Percentiles rank a stretch among this genome's conserved stretches.
Conservation (phyloP, 2,888 invertebrate genomes). For the Exocentrus adspersus region DNA sequence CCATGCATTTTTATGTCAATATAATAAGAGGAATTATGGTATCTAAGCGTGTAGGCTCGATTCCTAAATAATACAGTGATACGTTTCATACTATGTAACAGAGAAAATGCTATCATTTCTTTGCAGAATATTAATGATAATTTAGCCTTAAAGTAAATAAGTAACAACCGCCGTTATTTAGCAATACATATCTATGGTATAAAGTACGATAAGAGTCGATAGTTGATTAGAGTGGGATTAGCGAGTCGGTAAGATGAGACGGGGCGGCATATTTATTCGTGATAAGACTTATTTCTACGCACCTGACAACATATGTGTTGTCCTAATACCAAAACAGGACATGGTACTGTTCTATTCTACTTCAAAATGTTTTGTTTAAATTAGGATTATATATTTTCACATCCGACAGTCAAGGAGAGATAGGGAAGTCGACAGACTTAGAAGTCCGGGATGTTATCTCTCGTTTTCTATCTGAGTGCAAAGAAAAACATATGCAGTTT, state of each 20-base stretch:
- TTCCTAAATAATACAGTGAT: no score
- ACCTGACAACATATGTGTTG: constrained; percentile 60
- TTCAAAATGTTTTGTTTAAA: constrained; percentile 43
- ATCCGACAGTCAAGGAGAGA: constrained; percentile 44
- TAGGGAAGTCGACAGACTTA: constrained; percentile 17
- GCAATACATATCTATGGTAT: constrained; percentile 26
- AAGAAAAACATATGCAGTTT: constrained; percentile 17
- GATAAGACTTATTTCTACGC: constrained; percentile 56
- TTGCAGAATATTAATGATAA: constrained; percentile 25
- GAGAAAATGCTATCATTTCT: constrained; percentile 10
- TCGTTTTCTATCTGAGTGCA: background rate
- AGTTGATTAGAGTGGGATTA: constrained; percentile 58
- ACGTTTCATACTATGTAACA: no score
- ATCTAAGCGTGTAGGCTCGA: no score
- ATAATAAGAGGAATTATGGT: no score
- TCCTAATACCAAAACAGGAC: constrained; percentile 51
- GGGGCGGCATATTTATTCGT: constrained; percentile 58
- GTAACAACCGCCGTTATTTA: constrained; percentile 29
- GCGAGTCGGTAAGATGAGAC: constrained; percentile 58
- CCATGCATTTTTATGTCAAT: no score
- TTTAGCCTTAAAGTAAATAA: constrained; percentile 27
- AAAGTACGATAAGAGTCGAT: constrained; percentile 50
- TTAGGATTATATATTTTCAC: constrained; percentile 51
- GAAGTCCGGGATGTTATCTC: constrained; percentile 11
- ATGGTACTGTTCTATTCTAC: constrained; percentile 43